A percentile compares a stretch with the other conserved stretches of the same genome.
Conservation (phyloP, 1,140 invertebrate genomes). For the Hypothenemus hampei region DNA sequence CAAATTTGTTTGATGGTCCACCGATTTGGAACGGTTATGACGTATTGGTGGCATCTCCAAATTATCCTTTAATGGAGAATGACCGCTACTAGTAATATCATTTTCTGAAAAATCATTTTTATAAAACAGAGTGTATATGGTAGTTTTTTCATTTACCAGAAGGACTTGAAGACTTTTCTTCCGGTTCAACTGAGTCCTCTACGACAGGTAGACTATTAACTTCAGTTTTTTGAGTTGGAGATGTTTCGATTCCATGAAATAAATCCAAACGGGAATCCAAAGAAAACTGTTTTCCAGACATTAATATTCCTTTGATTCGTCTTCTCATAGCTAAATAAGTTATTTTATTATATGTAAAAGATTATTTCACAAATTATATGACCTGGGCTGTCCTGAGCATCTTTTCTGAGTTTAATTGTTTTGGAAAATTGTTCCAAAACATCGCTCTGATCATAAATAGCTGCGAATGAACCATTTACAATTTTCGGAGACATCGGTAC, state of each 20-base stretch:
- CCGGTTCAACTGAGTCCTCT: conserved; percentile 47
- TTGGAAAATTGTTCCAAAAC: conserved; percentile 73
- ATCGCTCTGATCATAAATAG: conserved; percentile 87
- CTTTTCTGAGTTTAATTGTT: conserved; percentile 61
- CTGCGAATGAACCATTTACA: conserved; percentile 93
- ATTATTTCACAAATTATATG: conserved; percentile 32
- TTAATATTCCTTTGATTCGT: conserved; percentile 78
- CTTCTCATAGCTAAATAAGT: conserved; percentile 70
- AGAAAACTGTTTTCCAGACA: conserved; percentile 85
- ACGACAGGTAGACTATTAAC: conserved; percentile 51
- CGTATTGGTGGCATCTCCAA: conserved; percentile 21
- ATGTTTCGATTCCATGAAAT: conserved; percentile 61
- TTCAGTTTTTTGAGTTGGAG: conserved; percentile 40
- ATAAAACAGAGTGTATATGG: conserved; percentile 3
- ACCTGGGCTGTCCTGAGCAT: conserved; percentile 74
- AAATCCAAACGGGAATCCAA: conserved; percentile 88
- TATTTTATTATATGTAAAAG: no score
- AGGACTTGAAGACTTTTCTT: conserved; percentile 34
- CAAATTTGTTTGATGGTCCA: conserved; percentile 36
- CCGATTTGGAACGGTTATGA: conserved; percentile 36
- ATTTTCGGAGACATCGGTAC: conserved; percentile 96
- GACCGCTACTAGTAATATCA: conserved; percentile 12
- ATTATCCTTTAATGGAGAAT: conserved; percentile 19
- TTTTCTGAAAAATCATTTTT: conserved; percentile 22
- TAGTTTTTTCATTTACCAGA: conserved; percentile 24